phyloP scores from a whole-genome alignment of 2,888 invertebrate genomes.

The Terebella lapidaria region DNA sequence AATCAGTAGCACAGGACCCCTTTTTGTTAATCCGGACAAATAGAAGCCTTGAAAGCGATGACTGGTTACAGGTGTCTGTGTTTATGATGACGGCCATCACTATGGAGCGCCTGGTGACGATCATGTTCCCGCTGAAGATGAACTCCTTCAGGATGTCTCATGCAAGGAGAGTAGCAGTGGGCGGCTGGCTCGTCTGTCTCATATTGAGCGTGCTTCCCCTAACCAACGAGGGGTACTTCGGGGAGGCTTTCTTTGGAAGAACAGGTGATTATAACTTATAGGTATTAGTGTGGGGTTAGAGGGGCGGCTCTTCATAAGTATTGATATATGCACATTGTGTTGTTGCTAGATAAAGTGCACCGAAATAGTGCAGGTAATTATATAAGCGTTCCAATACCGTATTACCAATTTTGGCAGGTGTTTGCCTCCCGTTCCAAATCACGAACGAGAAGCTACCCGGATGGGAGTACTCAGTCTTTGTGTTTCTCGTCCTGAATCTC shows the following conservation, averaged over 20 bases:
- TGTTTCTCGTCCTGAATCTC: conserved; percentile 57
- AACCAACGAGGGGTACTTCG: conserved; percentile 49
- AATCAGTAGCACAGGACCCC: too few relatives aligned
- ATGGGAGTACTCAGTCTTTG: conserved; percentile 58
- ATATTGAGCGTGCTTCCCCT: conserved; percentile 37
- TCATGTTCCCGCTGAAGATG: conserved; percentile 46
- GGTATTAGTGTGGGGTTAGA: too few relatives aligned
- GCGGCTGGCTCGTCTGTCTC: conserved; percentile 38
- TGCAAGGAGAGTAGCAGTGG: conserved; percentile 36
- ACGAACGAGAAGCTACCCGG: conserved; percentile 56
- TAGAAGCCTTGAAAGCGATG: too few relatives aligned
- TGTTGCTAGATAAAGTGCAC: too few relatives aligned
- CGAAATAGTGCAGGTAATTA: too few relatives aligned
- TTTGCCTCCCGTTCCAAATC: conserved; percentile 58
- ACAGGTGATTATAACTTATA: too few relatives aligned
- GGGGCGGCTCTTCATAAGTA: too few relatives aligned
- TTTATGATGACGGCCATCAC: conserved; percentile 54
- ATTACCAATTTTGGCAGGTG: conserved; percentile 50
- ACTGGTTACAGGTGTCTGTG: too few relatives aligned
- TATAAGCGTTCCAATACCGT: too few relatives aligned
- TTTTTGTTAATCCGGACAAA: too few relatives aligned
- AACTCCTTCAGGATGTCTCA: conserved; percentile 35
- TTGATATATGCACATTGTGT: too few relatives aligned
- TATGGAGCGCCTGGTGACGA: conserved; percentile 50
- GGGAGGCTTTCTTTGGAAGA: conserved; percentile 24